Evolutionary conservation across 1,140 invertebrate species (phyloP).

Genomic region (Drosophila parabipectinata): DNA sequence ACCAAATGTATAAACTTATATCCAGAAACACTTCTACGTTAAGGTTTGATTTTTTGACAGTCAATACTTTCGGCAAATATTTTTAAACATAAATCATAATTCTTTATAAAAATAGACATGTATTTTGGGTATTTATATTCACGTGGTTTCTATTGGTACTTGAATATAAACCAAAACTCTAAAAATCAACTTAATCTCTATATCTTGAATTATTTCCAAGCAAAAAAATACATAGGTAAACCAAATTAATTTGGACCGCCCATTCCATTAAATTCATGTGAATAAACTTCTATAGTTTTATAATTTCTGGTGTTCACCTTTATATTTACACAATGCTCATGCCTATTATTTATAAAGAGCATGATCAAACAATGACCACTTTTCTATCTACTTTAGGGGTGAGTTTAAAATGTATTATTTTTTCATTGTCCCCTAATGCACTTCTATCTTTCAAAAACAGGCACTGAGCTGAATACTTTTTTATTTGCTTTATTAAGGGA

Average conservation of each 20-base stretch:
- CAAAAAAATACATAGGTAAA: neutral
- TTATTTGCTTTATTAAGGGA: conserved; percentile 70
- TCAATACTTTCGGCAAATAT: too few species aligned
- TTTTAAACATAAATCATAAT: too few species aligned
- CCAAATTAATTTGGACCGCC: neutral
- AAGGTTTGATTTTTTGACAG: too few species aligned
- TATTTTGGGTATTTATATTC: too few species aligned
- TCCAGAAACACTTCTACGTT: too few species aligned
- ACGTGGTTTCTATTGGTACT: too few species aligned
- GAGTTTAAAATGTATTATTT: conserved; percentile 76
- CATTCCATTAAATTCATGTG: neutral
- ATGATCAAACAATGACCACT: conserved; percentile 74
- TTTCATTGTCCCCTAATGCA: conserved; percentile 71
- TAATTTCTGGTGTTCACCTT: conserved; percentile 59
- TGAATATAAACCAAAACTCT: too few species aligned
- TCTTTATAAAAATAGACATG: too few species aligned
- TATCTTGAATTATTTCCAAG: neutral
- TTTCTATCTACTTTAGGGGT: conserved; percentile 69
- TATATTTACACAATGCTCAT: conserved; percentile 60
- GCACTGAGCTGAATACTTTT: conserved; percentile 58
- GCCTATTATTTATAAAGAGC: conserved; percentile 60
- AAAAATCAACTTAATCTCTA: too few species aligned
- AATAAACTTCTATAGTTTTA: conserved; percentile 40
- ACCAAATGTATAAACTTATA: too few species aligned
- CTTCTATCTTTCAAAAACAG: conserved; percentile 80